Evolutionary conservation across 2,113 vertebrate species (phyloP), one percentile per base, ranked within the genome.

Genomic region (Crocuta crocuta): DNA sequence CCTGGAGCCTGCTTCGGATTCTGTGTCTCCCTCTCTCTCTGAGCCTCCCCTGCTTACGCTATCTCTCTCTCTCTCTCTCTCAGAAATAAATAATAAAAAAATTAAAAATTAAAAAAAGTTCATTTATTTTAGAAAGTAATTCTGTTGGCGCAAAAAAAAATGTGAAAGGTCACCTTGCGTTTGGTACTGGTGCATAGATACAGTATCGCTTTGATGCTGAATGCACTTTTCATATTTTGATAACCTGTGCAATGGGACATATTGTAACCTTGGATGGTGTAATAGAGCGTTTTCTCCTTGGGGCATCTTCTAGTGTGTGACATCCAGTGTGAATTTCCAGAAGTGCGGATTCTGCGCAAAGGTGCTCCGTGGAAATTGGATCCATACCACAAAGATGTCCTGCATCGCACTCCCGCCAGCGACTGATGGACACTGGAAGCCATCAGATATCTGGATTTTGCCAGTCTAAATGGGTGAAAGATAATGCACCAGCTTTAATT

Each of bases 121-220:
- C 94, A 82, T 26, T 87, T 96, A 65, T 87, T 82, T 97, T 88
- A 95, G 24, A 88, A 95, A 96, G 50, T 89, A 83, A 92, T 43
- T 87, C 50, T 71, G 10, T n/a, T 58, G 78, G 19, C 39, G 39
- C 39, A 50, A 35, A 31, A n/a, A 63, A 43, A 17, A 26, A 63
- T 23, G 0, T 78, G 21, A 3, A 39, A 79, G 53, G 35, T 55
- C 1, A 28, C 85, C 71, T 84, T 39, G 39, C 39, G 39, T 39
- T 39, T 39, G 39, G 39, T 39, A 39, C 39, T 39, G 39, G 39
- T 39, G 39, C 39, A 39, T 3, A 74, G 50, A 81, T 26, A 50
- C 50, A 50, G 11, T 50, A 50, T 50, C 50, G 48, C 9, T 45
- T 16, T 35, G 39, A 61, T 66, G 31, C 50, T 83, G n/a, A 96